Percentiles rank a stretch among this genome's conserved stretches.
Evolutionary conservation across 2,113 vertebrate species (phyloP).

Genomic region (Mus pahari): DNA sequence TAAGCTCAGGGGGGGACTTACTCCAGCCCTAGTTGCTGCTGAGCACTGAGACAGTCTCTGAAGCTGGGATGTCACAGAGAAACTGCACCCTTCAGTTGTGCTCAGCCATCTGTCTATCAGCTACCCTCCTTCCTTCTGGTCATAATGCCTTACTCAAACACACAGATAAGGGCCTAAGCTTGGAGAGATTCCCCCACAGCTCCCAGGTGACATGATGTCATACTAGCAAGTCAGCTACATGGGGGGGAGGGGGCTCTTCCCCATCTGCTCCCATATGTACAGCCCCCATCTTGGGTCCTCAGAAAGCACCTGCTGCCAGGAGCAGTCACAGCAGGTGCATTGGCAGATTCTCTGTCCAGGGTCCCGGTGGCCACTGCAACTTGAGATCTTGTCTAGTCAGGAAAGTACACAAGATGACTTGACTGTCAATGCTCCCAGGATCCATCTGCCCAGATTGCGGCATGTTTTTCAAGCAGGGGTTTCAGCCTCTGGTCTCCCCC

Average conservation of each 20-base stretch:
- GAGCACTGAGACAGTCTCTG: not conserved
- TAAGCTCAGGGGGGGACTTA: fast-evolving
- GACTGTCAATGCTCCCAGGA: not conserved
- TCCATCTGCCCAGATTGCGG: not conserved
- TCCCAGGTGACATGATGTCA: not conserved
- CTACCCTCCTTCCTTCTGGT: not conserved
- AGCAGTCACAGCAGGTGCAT: not conserved
- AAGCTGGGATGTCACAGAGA: fast-evolving
- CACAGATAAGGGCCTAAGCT: not conserved
- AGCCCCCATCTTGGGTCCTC: not conserved
- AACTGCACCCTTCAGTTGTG: not conserved
- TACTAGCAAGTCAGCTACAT: not conserved
- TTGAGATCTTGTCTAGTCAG: not conserved
- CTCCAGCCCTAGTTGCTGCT: not conserved
- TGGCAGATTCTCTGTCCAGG: not conserved
- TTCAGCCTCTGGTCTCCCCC: not conserved
- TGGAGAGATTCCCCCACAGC: not conserved
- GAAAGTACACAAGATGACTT: not conserved
- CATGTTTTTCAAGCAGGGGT: too few species aligned
- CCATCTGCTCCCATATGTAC: not conserved
- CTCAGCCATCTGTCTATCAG: not conserved
- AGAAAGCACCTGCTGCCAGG: not conserved
- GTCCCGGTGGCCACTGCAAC: not conserved
- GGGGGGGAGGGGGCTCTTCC: too few species aligned
- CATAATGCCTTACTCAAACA: not conserved